A percentile compares a stretch with the other conserved stretches of the same genome.
Conservation (phyloP, 2,797 vertebrate genomes). For the Bradypodion pumilum region DNA sequence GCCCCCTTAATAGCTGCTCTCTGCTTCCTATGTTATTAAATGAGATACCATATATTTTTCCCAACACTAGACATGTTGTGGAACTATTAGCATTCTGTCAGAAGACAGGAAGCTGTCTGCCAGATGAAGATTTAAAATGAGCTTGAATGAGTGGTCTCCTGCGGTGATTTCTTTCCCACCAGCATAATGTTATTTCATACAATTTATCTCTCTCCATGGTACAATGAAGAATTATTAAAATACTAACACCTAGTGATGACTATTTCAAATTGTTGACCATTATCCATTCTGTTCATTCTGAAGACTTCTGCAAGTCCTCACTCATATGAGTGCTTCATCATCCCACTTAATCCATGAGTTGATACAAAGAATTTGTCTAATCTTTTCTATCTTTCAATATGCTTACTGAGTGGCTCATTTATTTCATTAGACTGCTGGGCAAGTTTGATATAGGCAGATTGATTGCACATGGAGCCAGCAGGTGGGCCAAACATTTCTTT, state of each 20-base stretch:
- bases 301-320: slow-evolving; percentile 29
- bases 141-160: background rate
- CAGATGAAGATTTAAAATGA: background rate
- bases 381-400: slow-evolving; percentile 31
- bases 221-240: slow-evolving; percentile 13
- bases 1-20: background rate
- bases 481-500: no score
- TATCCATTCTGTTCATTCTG: background rate
- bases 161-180: slow-evolving; percentile 9
- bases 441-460: no score
- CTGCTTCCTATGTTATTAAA: background rate
- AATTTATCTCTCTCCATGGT: slow-evolving; percentile 5
- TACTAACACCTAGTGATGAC: slow-evolving; percentile 12
- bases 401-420: slow-evolving; percentile 34
- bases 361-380: slow-evolving; percentile 17
- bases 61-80: background rate
- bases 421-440: background rate
- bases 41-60: background rate
- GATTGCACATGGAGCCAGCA: no score
- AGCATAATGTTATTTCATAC: background rate
- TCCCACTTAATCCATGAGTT: slow-evolving; percentile 4
- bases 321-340: background rate
- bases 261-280: slow-evolving; percentile 9
- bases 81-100: slow-evolving; percentile 7
- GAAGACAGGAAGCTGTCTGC: background rate